Conservation (phyloP, 2,113 vertebrate genomes). For the Phylloscopus whistleri region DNA sequence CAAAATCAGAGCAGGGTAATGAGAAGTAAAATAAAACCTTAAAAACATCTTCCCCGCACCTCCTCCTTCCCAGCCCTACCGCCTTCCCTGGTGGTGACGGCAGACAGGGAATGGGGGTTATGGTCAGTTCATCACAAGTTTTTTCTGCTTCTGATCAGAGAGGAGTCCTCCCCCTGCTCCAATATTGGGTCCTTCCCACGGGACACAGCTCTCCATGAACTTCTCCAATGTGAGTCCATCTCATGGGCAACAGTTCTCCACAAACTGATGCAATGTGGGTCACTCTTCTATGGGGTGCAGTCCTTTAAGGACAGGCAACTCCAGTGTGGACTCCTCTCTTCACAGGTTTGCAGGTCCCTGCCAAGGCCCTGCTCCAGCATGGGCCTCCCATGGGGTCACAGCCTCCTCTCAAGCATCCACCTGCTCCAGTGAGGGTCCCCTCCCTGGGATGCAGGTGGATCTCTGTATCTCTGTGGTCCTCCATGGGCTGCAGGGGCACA, state of each 20-base stretch:
- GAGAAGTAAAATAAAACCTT: neutral
- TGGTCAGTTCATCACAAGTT: neutral
- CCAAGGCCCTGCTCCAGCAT: neutral
- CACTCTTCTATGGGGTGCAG: neutral
- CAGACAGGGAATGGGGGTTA: too few species aligned
- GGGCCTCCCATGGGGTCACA: fast-evolving
- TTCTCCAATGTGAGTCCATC: neutral
- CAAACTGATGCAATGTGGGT: neutral
- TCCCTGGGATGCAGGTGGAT: neutral
- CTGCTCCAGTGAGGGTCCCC: fast-evolving
- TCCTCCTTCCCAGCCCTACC: neutral
- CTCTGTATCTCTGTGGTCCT: neutral
- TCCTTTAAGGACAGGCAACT: neutral
- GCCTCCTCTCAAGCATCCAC: neutral
- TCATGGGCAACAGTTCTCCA: neutral
- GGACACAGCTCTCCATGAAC: neutral
- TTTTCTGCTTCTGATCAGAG: neutral
- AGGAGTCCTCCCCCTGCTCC: neutral
- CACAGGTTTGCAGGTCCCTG: neutral
- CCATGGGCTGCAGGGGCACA: neutral
- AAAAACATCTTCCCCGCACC: neutral
- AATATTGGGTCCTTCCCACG: neutral
- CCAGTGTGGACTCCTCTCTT: neutral
- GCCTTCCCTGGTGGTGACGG: fast-evolving
- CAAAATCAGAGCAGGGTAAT: neutral